Evolutionary conservation across 1,140 invertebrate species (phyloP), one percentile per base, ranked within the genome.

Genomic region (Anagrus nilaparvatae): DNA sequence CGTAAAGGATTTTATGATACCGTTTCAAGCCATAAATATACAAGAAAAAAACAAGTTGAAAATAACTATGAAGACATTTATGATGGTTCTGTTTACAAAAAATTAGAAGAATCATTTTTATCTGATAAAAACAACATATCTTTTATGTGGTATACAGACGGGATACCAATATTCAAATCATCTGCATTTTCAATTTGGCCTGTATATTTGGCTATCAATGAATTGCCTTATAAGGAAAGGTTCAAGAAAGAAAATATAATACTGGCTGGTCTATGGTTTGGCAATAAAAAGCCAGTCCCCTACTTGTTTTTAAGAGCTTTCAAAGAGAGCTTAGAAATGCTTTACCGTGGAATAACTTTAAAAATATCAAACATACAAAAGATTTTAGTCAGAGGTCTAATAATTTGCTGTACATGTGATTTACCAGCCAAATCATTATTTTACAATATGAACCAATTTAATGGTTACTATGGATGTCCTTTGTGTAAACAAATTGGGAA

Each of bases 391-490:
- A 37, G 21, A 25, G 35, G 19, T 12, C 21, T 23, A 23, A 16
- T 35, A 5, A 16, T 34, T n/a, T 21, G 18, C 16, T 17, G 40
- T 4, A 33, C 30, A 8, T 35, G 29, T 35, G 40, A 42, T 42
- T 23, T 35, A 9, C 13, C 19, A n/a, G 40, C 40, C 12, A 42
- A 42, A 16, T 5, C 16, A 9, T 19, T 42, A 16, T 32, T 42
- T 23, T 23, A 23, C 7, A 42, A 42, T 24, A 25, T 42, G 25
- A 35, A 14, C 3, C 40, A 43, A 14, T 43, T 32, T 36, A 47
- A 43, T 24, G 41, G 41, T 12, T 29, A 20, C 21, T 43, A 17
- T 29, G 40, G 33, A 10, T 47, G 36, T 36, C 19, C 24, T n/a
- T 31, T 23, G 1, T 40, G 36, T 40, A 44, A 17, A 13, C 7